These are phyloP conservation scores for Callaeas wilsoni DNA, from an alignment of 2,113 vertebrate species.

Conservation along the genomic window DNA sequence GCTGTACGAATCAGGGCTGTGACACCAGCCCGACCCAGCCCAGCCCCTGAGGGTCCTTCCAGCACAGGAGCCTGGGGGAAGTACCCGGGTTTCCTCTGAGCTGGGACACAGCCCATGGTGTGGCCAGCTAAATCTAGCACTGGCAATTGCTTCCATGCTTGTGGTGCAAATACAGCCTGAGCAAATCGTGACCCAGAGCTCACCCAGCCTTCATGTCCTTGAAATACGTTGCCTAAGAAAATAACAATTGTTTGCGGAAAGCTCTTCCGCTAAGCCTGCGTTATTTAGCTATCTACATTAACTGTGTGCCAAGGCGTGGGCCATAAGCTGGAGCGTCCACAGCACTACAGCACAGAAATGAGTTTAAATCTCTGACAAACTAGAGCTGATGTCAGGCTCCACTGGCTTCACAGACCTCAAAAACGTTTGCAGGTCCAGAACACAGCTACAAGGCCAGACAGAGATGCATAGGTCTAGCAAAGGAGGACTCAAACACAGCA, in stretches of 20 bases:
- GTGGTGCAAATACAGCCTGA: not conserved
- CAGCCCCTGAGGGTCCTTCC: not conserved
- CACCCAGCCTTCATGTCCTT: not conserved
- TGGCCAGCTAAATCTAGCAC: not conserved
- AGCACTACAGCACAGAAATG: not conserved
- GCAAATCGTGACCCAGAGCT: not conserved
- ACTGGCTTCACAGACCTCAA: not conserved
- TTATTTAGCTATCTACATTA: not conserved
- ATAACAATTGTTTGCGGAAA: not conserved
- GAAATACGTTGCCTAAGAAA: not conserved
- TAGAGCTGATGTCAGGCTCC: not conserved
- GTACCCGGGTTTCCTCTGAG: accelerated
- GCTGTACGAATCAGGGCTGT: accelerated
- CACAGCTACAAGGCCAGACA: not conserved
- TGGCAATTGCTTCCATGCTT: not conserved
- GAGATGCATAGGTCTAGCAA: not conserved
- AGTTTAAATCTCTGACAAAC: not conserved
- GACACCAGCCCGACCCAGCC: accelerated
- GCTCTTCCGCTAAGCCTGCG: not conserved
- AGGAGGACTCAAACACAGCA: not conserved
- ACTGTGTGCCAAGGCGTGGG: not conserved
- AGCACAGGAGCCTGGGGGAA: not conserved
- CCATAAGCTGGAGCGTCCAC: not conserved
- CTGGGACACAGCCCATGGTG: not conserved
- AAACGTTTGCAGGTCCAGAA: not conserved